Conservation (phyloP, 2,888 invertebrate genomes). For the Mellilla xanthometata region DNA sequence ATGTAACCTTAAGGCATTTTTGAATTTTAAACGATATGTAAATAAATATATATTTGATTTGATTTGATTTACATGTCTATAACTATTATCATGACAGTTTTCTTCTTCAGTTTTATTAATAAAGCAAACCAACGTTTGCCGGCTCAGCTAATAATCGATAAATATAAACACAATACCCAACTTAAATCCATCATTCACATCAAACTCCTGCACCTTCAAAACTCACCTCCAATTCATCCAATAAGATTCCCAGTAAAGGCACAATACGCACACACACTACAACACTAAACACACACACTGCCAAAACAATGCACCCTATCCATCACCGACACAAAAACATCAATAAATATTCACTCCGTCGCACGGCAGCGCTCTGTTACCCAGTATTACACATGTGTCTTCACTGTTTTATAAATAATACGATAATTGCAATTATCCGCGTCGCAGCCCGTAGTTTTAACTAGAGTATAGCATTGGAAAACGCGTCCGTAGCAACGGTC, state of each 20-base stretch:
- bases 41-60: no score
- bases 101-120: no score
- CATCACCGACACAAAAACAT: conserved; percentile 21
- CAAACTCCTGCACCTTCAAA: conserved; percentile 1
- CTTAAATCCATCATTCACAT: no score
- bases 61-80: no score
- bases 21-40: no score
- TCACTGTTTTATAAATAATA: background rate
- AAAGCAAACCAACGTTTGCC: no score
- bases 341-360: background rate
- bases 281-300: conserved; percentile 13
- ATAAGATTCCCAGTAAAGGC: conserved; percentile 28
- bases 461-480: conserved; percentile 6
- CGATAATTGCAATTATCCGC: conserved; percentile 8
- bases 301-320: conserved; percentile 29
- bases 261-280: conserved; percentile 18
- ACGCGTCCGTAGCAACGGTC: conserved; percentile 1
- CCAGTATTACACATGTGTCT: background rate
- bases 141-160: no score
- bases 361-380: background rate
- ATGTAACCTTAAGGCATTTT: no score
- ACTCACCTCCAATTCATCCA: conserved; percentile 46
- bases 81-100: no score
- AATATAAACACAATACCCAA: no score
- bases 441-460: conserved; percentile 6